Evolutionary conservation across 2,797 vertebrate genomes (phyloP).

Genomic region (Trichosurus vulpecula): DNA sequence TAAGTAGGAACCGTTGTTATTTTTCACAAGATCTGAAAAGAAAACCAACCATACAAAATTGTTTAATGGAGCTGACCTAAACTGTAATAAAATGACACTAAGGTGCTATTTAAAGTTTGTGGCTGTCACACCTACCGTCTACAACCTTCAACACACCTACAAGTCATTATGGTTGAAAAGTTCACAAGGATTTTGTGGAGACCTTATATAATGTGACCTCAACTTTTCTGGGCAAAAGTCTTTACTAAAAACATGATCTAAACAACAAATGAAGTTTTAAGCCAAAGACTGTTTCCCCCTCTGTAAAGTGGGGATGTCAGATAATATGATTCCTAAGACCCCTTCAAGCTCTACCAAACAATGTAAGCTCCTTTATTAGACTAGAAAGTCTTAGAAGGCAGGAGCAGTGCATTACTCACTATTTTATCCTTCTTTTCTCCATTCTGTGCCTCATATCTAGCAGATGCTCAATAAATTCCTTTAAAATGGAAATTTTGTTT

Average conservation of each 20-base stretch:
- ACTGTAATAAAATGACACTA: background rate
- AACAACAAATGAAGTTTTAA: background rate
- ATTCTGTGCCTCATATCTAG: background rate
- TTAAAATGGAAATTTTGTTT: background rate
- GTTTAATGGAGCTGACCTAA: background rate
- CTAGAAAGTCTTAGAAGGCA: background rate
- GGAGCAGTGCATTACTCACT: background rate
- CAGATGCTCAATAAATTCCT: background rate
- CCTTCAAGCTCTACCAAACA: background rate
- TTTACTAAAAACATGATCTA: background rate
- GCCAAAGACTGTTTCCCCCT: background rate
- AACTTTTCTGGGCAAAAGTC: background rate
- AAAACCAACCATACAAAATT: background rate
- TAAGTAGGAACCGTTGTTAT: background rate
- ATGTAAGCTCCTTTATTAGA: background rate
- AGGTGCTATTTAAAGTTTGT: background rate
- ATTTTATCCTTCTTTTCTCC: background rate
- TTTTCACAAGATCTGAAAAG: background rate
- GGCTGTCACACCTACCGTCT: background rate
- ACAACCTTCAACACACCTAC: too few relatives aligned
- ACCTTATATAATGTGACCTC: background rate
- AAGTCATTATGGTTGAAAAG: background rate
- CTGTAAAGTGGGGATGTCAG: background rate
- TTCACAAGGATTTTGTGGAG: background rate
- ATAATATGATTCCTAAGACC: background rate